phyloP scores from a whole-genome alignment of 2,888 invertebrate species.

The Sinotaia quadrata region DNA sequence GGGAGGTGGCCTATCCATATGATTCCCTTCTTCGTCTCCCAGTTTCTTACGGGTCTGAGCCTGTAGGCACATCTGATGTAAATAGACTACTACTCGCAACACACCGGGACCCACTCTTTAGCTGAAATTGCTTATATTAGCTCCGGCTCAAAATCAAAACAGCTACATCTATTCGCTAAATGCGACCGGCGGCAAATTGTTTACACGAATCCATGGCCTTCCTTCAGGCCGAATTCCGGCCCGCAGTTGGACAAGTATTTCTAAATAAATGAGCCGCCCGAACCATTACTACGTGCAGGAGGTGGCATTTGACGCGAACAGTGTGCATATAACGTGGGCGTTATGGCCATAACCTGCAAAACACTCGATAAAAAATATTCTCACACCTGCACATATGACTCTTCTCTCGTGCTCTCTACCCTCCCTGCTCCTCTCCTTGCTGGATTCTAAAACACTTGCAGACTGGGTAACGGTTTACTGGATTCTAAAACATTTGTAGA shows the following conservation, averaged over 20 bases:
- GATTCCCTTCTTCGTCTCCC: not conserved
- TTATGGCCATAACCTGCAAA: too few species aligned
- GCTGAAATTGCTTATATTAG: slow-evolving; percentile 19
- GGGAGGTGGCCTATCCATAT: not conserved
- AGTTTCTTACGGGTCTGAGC: not conserved
- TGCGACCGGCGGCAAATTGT: slow-evolving; percentile 19
- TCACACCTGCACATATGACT: too few species aligned
- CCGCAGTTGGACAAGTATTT: slow-evolving; percentile 14
- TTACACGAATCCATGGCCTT: slow-evolving; percentile 19
- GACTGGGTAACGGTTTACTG: too few species aligned
- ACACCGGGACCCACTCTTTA: slow-evolving; percentile 11
- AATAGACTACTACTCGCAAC: slow-evolving; percentile 14
- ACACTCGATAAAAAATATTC: too few species aligned
- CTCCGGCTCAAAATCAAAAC: slow-evolving; percentile 11
- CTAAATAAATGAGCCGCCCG: slow-evolving; percentile 20
- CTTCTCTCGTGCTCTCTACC: too few species aligned
- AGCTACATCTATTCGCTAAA: slow-evolving; percentile 24
- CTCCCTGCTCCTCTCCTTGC: too few species aligned
- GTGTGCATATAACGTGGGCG: too few species aligned
- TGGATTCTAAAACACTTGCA: too few species aligned
- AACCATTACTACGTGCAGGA: too few species aligned
- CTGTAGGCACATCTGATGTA: slow-evolving; percentile 9
- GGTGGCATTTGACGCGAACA: too few species aligned
- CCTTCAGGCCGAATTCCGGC: slow-evolving; percentile 12
- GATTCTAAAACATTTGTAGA: too few species aligned